Evolutionary conservation across 2,113 vertebrate genomes (phyloP).

Genomic region (Oplegnathus fasciatus): DNA sequence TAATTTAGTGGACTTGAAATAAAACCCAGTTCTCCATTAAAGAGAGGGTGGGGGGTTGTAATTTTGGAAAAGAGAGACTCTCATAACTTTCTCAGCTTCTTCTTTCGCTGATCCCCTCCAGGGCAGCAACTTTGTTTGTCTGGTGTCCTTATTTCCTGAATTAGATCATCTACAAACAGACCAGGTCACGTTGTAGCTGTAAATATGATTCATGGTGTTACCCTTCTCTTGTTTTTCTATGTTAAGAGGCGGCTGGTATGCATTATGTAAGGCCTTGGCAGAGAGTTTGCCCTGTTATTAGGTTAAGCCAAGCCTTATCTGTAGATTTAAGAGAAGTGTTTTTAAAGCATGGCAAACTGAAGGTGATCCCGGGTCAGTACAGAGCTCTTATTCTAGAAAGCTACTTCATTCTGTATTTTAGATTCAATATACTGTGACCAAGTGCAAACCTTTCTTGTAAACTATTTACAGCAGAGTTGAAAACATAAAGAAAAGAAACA

Average conservation of each 20-base stretch:
- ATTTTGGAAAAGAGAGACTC: conserved; percentile 5
- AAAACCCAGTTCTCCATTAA: neutral
- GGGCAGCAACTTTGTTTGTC: conserved; percentile 40
- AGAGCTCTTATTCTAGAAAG: neutral
- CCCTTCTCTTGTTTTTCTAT: conserved; percentile 2
- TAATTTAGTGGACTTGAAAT: conserved; percentile 5
- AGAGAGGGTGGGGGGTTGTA: neutral
- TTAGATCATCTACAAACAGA: conserved; percentile 45
- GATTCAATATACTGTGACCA: neutral
- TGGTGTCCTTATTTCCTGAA: conserved; percentile 45
- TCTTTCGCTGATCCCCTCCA: conserved; percentile 11
- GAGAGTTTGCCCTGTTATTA: conserved; percentile 38
- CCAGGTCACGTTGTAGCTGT: conserved; percentile 7
- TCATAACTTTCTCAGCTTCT: conserved; percentile 24
- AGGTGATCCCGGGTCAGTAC: neutral
- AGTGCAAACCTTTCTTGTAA: neutral
- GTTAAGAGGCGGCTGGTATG: conserved; percentile 30
- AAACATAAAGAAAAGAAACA: neutral
- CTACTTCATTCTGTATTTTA: neutral
- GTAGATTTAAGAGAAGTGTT: conserved; percentile 61
- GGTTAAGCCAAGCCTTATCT: conserved; percentile 61
- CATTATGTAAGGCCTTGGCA: conserved; percentile 55
- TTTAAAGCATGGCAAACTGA: conserved; percentile 40
- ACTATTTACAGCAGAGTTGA: neutral
- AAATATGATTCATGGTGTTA: conserved; percentile 27